A percentile compares a stretch with the other conserved stretches of the same genome.
These are phyloP conservation scores for Pandemis heparana DNA, from an alignment of 2,888 invertebrate genomes.

Conservation along the genomic window DNA sequence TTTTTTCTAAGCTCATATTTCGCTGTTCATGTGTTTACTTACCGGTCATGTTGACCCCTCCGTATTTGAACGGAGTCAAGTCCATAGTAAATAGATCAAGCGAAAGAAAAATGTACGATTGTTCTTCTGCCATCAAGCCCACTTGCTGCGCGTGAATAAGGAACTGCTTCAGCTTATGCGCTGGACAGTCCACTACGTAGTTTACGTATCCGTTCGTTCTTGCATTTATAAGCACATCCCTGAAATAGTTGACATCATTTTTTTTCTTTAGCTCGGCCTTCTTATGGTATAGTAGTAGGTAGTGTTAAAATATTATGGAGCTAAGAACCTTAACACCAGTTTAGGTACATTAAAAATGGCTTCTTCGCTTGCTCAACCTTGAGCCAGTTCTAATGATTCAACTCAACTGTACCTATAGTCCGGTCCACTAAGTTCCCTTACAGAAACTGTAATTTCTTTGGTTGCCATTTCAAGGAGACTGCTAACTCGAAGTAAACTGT, in stretches of 20 bases:
- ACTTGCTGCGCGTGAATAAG: constrained; percentile 92
- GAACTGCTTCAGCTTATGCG: constrained; percentile 75
- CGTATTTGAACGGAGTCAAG: constrained; percentile 90
- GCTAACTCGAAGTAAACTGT: constrained; percentile 89
- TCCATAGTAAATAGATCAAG: constrained; percentile 93
- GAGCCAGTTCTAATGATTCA: background rate
- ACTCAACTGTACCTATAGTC: constrained; percentile 65
- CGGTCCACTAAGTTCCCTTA: constrained; percentile 89
- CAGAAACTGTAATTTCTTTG: constrained; percentile 84
- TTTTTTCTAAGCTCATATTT: too few relatives aligned
- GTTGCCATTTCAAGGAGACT: constrained; percentile 88
- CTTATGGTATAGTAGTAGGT: too few relatives aligned
- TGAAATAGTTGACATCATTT: constrained; percentile 56
- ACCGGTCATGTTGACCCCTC: constrained; percentile 94
- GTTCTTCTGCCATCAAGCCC: constrained; percentile 92
- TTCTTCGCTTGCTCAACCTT: too few relatives aligned
- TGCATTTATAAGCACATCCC: constrained; percentile 89
- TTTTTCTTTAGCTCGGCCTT: too few relatives aligned
- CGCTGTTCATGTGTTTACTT: constrained; percentile 30
- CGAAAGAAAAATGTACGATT: constrained; percentile 91
- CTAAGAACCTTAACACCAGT: too few relatives aligned
- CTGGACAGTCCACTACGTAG: constrained; percentile 91
- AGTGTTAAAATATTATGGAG: too few relatives aligned
- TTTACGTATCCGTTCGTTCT: constrained; percentile 89
- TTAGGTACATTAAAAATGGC: too few relatives aligned